Evolutionary conservation across 2,888 invertebrate genomes (phyloP).

Genomic region (Tethea ocularis): DNA sequence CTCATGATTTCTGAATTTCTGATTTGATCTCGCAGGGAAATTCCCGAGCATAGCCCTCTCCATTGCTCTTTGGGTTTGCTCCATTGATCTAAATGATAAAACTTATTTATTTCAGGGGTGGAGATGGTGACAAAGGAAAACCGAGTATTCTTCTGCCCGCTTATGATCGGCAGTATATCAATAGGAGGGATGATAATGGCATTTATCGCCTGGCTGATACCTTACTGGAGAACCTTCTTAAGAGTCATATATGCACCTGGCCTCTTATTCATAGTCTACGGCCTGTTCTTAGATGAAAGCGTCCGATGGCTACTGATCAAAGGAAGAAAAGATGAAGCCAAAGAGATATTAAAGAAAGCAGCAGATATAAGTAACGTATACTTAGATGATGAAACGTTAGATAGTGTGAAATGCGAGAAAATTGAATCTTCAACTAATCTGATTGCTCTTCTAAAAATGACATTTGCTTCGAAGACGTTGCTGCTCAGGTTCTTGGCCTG

Average conservation of each 20-base stretch:
- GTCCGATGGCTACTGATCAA: conserved; percentile 89
- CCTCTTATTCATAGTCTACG: conserved; percentile 84
- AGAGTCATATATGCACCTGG: conserved; percentile 87
- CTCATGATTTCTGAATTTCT: too few species aligned
- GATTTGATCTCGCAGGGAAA: too few species aligned
- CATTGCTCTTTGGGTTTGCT: too few species aligned
- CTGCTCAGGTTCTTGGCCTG: conserved; percentile 52
- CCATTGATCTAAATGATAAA: neutral
- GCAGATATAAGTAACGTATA: conserved; percentile 66
- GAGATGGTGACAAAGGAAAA: conserved; percentile 49
- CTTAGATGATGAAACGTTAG: conserved; percentile 45
- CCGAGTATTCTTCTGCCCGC: conserved; percentile 31
- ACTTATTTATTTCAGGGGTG: conserved; percentile 47
- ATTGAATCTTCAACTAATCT: conserved; percentile 16
- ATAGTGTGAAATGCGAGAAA: conserved; percentile 43
- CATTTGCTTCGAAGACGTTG: conserved; percentile 46
- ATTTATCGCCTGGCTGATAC: conserved; percentile 48
- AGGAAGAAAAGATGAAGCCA: conserved; percentile 85
- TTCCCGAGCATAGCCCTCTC: too few species aligned
- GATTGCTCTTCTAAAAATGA: conserved; percentile 35
- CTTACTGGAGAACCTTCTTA: conserved; percentile 87
- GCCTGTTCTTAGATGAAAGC: conserved; percentile 87
- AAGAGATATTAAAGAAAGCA: conserved; percentile 82
- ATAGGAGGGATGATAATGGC: conserved; percentile 23
- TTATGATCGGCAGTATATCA: conserved; percentile 28